A percentile compares a stretch with the other conserved stretches of the same genome.
Evolutionary conservation across 1,140 invertebrate species (phyloP).

Genomic region (Hycleus phaleratus): DNA sequence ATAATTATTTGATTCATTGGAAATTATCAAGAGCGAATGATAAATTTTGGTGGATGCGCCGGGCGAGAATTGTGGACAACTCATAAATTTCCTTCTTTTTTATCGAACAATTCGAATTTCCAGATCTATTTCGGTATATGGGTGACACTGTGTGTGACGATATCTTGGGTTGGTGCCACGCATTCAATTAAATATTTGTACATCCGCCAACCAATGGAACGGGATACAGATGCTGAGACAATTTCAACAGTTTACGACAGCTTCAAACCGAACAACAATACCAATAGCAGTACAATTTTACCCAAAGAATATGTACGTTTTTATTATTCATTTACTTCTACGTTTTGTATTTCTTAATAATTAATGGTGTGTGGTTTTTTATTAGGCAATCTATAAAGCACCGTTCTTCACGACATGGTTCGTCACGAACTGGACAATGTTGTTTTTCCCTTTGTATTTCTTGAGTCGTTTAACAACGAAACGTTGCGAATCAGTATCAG

Average conservation of each 20-base stretch:
- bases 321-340: neutral
- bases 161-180: conserved; percentile 82
- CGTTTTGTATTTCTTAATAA: neutral
- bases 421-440: conserved; percentile 83
- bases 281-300: conserved; percentile 37
- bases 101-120: conserved; percentile 30
- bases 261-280: conserved; percentile 40
- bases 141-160: conserved; percentile 73
- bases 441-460: conserved; percentile 86
- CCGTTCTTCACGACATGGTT: conserved; percentile 94
- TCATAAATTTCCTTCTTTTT: neutral
- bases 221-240: conserved; percentile 34
- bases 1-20: neutral
- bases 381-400: conserved; percentile 64
- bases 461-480: conserved; percentile 60
- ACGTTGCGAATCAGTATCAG: conserved; percentile 64
- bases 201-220: conserved; percentile 44
- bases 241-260: conserved; percentile 35
- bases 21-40: neutral
- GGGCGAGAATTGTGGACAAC: neutral
- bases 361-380: conserved; percentile 30
- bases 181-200: conserved; percentile 84
- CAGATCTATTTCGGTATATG: conserved; percentile 82
- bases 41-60: conserved; percentile 8
- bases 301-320: conserved; percentile 43